Percentiles rank a stretch among this genome's conserved stretches.
phyloP scores from a whole-genome alignment of 2,888 invertebrate species.

The Coleophora flavipennella region DNA sequence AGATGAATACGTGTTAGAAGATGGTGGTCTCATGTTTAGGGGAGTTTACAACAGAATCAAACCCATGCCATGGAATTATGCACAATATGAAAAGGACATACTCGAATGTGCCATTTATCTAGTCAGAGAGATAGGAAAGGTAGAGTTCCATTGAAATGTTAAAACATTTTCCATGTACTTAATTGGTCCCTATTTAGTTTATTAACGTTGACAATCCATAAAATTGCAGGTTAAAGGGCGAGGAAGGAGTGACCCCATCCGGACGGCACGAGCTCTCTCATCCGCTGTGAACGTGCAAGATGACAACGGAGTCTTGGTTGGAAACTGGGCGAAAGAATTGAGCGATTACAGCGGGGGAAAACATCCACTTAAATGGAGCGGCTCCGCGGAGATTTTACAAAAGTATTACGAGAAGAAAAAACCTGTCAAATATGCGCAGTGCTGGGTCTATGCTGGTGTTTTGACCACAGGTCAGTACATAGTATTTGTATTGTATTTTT shows the following conservation, averaged over 20 bases:
- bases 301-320: constrained; percentile 87
- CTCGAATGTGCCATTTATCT: constrained; percentile 85
- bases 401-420: constrained; percentile 86
- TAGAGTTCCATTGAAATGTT: constrained; percentile 27
- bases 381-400: constrained; percentile 88
- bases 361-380: constrained; percentile 92
- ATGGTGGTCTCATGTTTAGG: constrained; percentile 92
- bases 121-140: constrained; percentile 80
- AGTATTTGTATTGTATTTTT: neutral
- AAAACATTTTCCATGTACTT: too few relatives aligned
- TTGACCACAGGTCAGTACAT: constrained; percentile 79
- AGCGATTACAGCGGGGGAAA: constrained; percentile 88
- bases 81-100: constrained; percentile 88
- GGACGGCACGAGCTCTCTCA: constrained; percentile 84
- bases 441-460: constrained; percentile 96
- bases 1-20: constrained; percentile 88
- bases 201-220: neutral
- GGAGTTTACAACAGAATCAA: constrained; percentile 89
- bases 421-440: constrained; percentile 94
- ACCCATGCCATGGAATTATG: constrained; percentile 92
- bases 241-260: constrained; percentile 83
- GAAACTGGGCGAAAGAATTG: constrained; percentile 90
- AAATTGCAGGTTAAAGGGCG: constrained; percentile 61
- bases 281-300: constrained; percentile 91
- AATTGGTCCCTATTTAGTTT: too few relatives aligned